Evolutionary conservation across 1,140 invertebrate species (phyloP).

Genomic region (Orussus abietinus): DNA sequence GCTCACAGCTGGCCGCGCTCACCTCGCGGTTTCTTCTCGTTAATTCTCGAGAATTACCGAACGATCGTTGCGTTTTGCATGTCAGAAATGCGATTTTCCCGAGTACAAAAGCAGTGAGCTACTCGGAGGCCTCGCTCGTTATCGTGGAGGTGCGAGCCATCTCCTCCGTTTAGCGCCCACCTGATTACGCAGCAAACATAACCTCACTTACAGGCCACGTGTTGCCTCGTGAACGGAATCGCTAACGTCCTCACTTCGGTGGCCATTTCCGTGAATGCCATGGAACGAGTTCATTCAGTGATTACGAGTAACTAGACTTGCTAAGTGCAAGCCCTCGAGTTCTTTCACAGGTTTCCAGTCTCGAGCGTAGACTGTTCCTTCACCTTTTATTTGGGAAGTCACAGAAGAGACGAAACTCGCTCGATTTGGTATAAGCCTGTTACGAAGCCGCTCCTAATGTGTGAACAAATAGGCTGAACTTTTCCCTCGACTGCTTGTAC

Average conservation of each 20-base stretch:
- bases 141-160: conserved; percentile 45
- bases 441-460: conserved; percentile 23
- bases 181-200: conserved; percentile 45
- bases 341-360: too few species aligned
- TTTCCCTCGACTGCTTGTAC: conserved; percentile 10
- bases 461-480: conserved; percentile 23
- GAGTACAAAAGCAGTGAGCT: conserved; percentile 1
- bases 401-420: too few species aligned
- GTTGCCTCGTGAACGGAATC: conserved; percentile 32
- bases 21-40: background rate
- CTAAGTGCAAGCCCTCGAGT: too few species aligned
- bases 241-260: conserved; percentile 33
- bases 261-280: conserved; percentile 1
- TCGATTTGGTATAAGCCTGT: too few species aligned
- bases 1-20: background rate
- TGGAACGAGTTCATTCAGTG: too few species aligned
- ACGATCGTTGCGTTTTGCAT: conserved; percentile 5
- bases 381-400: too few species aligned
- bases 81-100: conserved; percentile 15
- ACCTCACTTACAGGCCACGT: conserved; percentile 16
- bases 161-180: conserved; percentile 42
- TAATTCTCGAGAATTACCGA: conserved; percentile 1
- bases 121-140: conserved; percentile 32
- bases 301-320: too few species aligned
- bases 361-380: too few species aligned